phyloP scores from a whole-genome alignment of 2,888 invertebrate species.

The Drosophila vallismaia region DNA sequence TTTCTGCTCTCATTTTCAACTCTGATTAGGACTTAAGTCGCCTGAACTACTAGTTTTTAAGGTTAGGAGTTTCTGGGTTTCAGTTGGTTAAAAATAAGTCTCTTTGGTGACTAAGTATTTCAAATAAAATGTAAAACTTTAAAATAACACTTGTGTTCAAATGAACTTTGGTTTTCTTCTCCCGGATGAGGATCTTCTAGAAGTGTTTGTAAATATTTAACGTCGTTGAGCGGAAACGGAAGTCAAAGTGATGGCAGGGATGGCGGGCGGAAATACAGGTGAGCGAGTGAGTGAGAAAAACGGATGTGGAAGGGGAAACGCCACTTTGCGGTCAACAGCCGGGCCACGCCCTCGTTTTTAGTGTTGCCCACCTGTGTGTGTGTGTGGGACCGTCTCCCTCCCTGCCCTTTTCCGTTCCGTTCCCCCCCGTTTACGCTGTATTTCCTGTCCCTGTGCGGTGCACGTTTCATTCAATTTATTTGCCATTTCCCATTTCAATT shows the following conservation, averaged over 20 bases:
- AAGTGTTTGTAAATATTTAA: slow-evolving; percentile 24
- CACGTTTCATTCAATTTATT: slow-evolving; percentile 78
- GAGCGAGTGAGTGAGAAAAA: slow-evolving; percentile 11
- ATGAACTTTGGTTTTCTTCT: no score
- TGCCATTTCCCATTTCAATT: slow-evolving; percentile 77
- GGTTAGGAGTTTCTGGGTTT: no score
- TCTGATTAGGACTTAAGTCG: no score
- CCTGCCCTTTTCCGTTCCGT: neutral
- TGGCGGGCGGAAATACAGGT: neutral
- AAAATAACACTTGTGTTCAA: no score
- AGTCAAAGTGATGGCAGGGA: neutral
- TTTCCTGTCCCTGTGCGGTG: slow-evolving; percentile 26
- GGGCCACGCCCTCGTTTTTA: slow-evolving; percentile 38
- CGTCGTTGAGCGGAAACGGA: slow-evolving; percentile 19
- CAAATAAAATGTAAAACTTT: no score
- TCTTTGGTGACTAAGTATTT: no score
- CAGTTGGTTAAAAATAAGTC: no score
- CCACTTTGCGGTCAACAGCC: slow-evolving; percentile 75
- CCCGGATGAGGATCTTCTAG: slow-evolving; percentile 5
- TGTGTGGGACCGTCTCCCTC: neutral
- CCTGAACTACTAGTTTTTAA: no score
- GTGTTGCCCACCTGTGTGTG: slow-evolving; percentile 26
- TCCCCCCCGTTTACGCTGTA: neutral
- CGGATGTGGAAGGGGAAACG: slow-evolving; percentile 71
- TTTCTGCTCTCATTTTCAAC: no score